Conservation (phyloP, 2,113 vertebrate species). For the Scopus umbretta region DNA sequence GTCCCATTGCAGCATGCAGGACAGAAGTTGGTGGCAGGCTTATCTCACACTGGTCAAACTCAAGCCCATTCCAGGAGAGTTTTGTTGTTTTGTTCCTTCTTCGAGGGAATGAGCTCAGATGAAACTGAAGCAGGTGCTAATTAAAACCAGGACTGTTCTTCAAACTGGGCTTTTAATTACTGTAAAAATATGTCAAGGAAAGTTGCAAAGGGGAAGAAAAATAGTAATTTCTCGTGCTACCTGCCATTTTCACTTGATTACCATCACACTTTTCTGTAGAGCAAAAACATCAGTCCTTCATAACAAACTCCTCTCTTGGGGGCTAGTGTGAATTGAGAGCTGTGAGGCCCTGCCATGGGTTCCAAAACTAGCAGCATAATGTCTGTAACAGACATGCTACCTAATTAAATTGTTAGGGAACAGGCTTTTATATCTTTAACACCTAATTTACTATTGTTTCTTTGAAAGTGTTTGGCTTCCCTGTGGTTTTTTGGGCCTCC, state of each 20-base stretch:
- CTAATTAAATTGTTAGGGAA: conserved; percentile 73
- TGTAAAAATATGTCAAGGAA: conserved; percentile 51
- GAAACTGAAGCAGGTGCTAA: conserved; percentile 67
- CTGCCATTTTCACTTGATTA: conserved; percentile 65
- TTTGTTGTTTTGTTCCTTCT: conserved; percentile 39
- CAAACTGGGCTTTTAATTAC: conserved; percentile 51
- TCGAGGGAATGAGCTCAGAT: neutral
- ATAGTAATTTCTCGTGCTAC: conserved; percentile 54
- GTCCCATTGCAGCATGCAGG: neutral
- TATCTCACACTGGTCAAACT: neutral
- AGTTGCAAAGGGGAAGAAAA: conserved; percentile 54
- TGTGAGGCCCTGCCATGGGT: conserved; percentile 68
- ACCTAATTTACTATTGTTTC: conserved; percentile 78
- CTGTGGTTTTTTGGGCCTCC: conserved; percentile 69
- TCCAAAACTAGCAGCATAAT: conserved; percentile 66
- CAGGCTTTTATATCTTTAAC: conserved; percentile 75
- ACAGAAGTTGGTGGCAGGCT: neutral
- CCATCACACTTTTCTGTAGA: conserved; percentile 52
- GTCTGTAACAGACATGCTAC: conserved; percentile 73
- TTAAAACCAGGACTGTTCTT: conserved; percentile 40
- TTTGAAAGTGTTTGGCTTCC: conserved; percentile 72
- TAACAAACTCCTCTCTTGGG: conserved; percentile 61
- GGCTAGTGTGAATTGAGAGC: conserved; percentile 47
- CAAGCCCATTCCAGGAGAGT: neutral
- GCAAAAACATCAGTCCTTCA: conserved; percentile 58